phyloP scores from a whole-genome alignment of 2,113 vertebrate genomes.

The Conger conger region DNA sequence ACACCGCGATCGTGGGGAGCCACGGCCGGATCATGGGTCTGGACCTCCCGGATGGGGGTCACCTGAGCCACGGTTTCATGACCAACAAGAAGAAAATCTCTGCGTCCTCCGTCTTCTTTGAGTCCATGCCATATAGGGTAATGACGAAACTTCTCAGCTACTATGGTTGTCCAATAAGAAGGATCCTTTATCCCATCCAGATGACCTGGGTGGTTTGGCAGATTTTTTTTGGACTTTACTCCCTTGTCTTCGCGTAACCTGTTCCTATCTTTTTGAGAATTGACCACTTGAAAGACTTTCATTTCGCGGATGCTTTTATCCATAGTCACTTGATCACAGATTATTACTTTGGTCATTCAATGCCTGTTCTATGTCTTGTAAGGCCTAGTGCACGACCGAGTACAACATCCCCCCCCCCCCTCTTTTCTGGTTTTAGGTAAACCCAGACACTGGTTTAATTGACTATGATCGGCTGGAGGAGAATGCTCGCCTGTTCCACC shows the following conservation, averaged over 20 bases:
- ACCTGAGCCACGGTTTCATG: conserved; percentile 97
- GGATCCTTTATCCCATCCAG: not conserved
- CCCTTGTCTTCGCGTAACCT: no score
- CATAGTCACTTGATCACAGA: no score
- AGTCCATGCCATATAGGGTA: conserved; percentile 99
- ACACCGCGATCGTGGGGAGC: conserved; percentile 90
- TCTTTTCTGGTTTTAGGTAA: conserved; percentile 72
- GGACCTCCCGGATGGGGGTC: conserved; percentile 92
- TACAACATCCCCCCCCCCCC: no score
- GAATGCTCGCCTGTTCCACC: conserved; percentile 88
- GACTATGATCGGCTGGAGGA: conserved; percentile 87
- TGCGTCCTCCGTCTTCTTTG: conserved; percentile 94
- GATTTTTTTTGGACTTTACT: not conserved
- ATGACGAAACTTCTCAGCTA: not conserved
- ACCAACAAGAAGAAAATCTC: conserved; percentile 97
- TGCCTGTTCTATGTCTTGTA: no score
- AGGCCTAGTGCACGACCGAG: no score
- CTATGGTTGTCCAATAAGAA: not conserved
- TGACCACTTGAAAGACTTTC: no score
- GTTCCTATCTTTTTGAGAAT: no score
- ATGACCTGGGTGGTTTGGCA: not conserved
- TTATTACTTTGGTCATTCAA: no score
- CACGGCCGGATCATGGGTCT: conserved; percentile 97
- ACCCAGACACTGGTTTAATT: conserved; percentile 87
- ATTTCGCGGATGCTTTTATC: no score